These are phyloP conservation scores for cattle (Bos taurus) DNA, from an alignment of 2,113 vertebrate genomes.

Conservation along the genomic window ARS-UCD2.0 NC_037329.1:70093001-70093500, in stretches of 20 bases:
- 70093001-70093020: not conserved
- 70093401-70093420: constrained; percentile 55
- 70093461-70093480: constrained; percentile 63
- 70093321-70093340: constrained; percentile 62
- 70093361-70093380: not conserved
- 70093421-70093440: constrained; percentile 57
- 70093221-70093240: not conserved
- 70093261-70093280: not conserved
- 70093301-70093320: not conserved
- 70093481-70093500: constrained; percentile 69
- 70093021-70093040: not conserved
- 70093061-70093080: not conserved
- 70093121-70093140: not conserved
- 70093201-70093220: not conserved
- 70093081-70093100: not conserved
- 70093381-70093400: not conserved
- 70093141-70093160: not conserved
- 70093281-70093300: not conserved
- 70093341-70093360: constrained; percentile 63
- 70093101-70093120: not conserved
- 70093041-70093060: not conserved
- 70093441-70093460: constrained; percentile 68
- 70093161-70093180: not conserved
- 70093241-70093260: not conserved
- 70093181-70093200: not conserved